Evolutionary conservation across 2,113 vertebrate genomes (phyloP).

Genomic region (Orthonyx spaldingii): DNA sequence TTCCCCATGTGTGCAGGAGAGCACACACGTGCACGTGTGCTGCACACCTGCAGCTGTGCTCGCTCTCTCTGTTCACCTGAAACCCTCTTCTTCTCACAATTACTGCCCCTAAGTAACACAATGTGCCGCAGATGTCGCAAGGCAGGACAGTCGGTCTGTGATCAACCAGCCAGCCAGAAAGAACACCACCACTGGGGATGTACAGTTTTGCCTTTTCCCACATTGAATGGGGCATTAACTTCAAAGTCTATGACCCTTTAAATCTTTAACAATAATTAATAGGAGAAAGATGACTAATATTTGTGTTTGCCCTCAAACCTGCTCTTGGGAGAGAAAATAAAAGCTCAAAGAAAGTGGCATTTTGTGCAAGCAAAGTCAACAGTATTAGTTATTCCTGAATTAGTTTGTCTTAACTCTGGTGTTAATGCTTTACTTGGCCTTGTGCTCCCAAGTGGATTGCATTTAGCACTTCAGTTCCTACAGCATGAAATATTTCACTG

Average conservation of each 20-base stretch:
- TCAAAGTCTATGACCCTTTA: constrained; percentile 77
- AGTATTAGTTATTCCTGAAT: constrained; percentile 54
- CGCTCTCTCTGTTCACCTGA: neutral
- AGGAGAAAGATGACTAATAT: constrained; percentile 73
- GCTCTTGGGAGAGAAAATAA: neutral
- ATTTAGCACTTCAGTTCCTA: constrained; percentile 30
- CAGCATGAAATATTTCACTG: neutral
- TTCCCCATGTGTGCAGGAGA: neutral
- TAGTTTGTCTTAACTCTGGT: constrained; percentile 49
- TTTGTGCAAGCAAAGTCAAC: constrained; percentile 49
- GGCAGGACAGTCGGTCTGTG: constrained; percentile 36
- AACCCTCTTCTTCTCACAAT: neutral
- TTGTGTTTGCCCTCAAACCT: constrained; percentile 58
- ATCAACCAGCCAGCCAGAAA: constrained; percentile 67
- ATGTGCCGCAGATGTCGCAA: neutral
- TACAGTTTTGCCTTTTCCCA: constrained; percentile 71
- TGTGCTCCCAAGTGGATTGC: constrained; percentile 17
- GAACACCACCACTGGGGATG: constrained; percentile 64
- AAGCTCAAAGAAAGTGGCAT: constrained; percentile 40
- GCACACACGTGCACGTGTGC: fast-evolving
- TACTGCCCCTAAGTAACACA: neutral
- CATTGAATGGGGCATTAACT: constrained; percentile 73
- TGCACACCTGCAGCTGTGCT: fast-evolving
- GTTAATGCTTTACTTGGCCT: constrained; percentile 73
- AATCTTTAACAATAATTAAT: constrained; percentile 82